Percentiles rank a stretch among this genome's conserved stretches.
phyloP scores from a whole-genome alignment of 2,888 invertebrate genomes.

The Lasius fuliginosus region DNA sequence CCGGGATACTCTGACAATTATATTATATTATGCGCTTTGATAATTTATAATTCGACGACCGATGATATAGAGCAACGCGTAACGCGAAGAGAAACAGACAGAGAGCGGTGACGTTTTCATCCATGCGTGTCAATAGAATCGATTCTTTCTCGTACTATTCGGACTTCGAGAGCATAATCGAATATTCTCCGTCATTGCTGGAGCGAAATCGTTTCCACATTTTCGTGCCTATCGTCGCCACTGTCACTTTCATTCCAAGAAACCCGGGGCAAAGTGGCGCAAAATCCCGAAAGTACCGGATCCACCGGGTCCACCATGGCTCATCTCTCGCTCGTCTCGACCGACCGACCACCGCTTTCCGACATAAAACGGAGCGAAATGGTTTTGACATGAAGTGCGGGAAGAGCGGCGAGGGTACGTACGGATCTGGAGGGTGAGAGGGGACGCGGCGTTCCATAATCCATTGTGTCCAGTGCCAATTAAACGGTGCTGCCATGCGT shows the following conservation, averaged over 20 bases:
- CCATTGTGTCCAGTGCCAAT: constrained; percentile 86
- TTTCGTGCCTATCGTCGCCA: constrained; percentile 23
- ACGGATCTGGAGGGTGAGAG: constrained; percentile 51
- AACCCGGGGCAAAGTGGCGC: neutral
- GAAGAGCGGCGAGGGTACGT: constrained; percentile 33
- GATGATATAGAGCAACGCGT: neutral
- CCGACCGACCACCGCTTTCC: constrained; percentile 63
- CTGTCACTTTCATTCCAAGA: constrained; percentile 42
- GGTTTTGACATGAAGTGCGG: constrained; percentile 84
- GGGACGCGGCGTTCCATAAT: constrained; percentile 82
- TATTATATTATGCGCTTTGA: constrained; percentile 20
- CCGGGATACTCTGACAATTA: neutral
- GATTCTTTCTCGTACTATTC: neutral
- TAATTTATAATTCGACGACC: constrained; percentile 1
- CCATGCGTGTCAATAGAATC: constrained; percentile 15
- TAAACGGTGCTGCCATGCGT: constrained; percentile 86
- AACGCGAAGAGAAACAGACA: neutral
- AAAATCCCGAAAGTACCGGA: constrained; percentile 40
- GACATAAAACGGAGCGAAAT: constrained; percentile 84
- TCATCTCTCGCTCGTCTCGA: constrained; percentile 48
- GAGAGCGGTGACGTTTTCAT: neutral
- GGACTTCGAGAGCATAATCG: neutral
- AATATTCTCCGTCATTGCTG: neutral
- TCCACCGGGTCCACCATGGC: constrained; percentile 14
- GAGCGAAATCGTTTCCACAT: constrained; percentile 31